Evolutionary conservation across 2,797 vertebrate species (phyloP), one percentile per base, ranked within the genome.

Genomic region (Lycodopsis pacificus): DNA sequence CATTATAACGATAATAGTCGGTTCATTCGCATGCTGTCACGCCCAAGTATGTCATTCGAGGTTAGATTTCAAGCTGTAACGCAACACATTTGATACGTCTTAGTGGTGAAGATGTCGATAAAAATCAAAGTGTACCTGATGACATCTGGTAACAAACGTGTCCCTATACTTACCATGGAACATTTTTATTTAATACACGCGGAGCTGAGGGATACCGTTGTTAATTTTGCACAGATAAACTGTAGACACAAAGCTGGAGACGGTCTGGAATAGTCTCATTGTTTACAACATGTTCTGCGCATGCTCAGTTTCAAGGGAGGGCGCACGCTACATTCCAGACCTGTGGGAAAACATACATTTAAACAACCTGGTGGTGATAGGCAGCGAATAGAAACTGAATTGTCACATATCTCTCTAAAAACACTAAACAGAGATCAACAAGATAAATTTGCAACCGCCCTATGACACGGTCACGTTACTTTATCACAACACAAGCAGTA

Each of bases 201-300:
- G 46, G 64, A 82, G 59, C 56, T 61, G 44, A 59, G 42, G 19
- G 73, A 80, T 71, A 69, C 61, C 73, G 74, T 69, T 69, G 54
- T 76, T 90, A 88, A 81, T 90, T 91, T 79, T 82, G 40, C 54
- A 82, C 81, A 83, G 72, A 91, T 83, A 81, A 88, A 89, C 71
- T 86, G 88, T 90, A 93, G 91, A 95, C 93, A 94, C 92, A 94
- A 94, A 92, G 94, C 92, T 93, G 48, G 44, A 89, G 83, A 93
- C 91, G 85, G 93, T 94, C 92, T 93, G 93, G 93, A 94, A 94
- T 64, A 85, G 93, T 84, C 92, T 94, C 93, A 94, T 95, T 96
- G 95, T 95, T 96, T 95, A 95, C 94, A 94, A 95, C 91, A 84
- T 80, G 57, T 46, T 86, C 7, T 88, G 91, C 95, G 94, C 95